Percentiles rank a stretch among this genome's conserved stretches.
These are phyloP conservation scores for Sebastes minor DNA, from an alignment of 2,797 vertebrate species.

Conservation along the genomic window DNA sequence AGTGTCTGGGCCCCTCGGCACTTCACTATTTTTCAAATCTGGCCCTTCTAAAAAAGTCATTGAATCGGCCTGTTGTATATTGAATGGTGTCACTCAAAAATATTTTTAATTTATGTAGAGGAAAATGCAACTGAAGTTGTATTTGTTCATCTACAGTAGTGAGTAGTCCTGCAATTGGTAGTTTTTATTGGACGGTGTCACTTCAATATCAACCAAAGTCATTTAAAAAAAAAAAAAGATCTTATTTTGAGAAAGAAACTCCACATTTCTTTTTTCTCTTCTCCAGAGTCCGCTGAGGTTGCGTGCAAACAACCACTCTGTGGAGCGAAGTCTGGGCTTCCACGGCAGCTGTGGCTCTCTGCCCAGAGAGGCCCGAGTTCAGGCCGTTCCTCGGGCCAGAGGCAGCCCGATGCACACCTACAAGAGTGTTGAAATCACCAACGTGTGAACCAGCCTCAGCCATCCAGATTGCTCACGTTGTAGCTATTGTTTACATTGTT, in stretches of 20 bases:
- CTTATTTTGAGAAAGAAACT: background rate
- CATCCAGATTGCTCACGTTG: background rate
- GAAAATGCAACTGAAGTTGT: background rate
- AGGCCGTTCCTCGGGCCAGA: constrained; percentile 72
- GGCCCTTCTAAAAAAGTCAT: too few species aligned
- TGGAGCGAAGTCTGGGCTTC: constrained; percentile 72
- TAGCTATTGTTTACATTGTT: constrained; percentile 54
- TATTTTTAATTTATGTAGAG: too few species aligned
- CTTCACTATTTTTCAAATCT: background rate
- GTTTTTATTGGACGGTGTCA: background rate
- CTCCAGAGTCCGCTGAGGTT: constrained; percentile 75
- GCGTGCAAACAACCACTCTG: constrained; percentile 70
- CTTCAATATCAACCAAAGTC: background rate
- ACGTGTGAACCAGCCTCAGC: constrained; percentile 69
- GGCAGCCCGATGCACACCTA: constrained; percentile 81
- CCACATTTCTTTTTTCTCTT: background rate
- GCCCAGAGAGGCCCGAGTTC: constrained; percentile 78
- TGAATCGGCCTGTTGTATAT: background rate
- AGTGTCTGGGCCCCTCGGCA: too few species aligned
- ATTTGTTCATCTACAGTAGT: background rate
- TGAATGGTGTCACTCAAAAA: background rate
- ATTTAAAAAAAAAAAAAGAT: background rate
- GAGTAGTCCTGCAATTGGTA: background rate
- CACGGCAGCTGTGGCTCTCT: constrained; percentile 77
- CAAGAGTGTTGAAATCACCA: constrained; percentile 82